A percentile compares a stretch with the other conserved stretches of the same genome.
Conservation (phyloP, 2,888 invertebrate genomes). For the Heterodera filipjevi region DNA sequence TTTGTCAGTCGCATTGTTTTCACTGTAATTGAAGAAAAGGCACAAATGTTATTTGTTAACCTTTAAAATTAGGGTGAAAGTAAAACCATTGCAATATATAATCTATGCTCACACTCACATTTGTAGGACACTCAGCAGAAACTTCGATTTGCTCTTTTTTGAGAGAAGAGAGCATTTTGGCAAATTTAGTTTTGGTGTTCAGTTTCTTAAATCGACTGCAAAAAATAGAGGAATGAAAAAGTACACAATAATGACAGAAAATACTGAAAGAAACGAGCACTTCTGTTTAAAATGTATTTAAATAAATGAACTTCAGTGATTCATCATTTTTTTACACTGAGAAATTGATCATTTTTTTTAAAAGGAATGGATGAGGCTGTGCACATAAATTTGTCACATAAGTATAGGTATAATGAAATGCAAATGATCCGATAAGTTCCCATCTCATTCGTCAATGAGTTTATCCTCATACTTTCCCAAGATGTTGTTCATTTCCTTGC, state of each 20-base stretch:
- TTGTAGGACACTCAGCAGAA: conserved; percentile 18
- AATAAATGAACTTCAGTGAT: too few species aligned
- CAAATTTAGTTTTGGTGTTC: not conserved
- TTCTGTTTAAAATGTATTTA: too few species aligned
- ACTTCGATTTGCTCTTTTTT: not conserved
- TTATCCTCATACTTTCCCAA: not conserved
- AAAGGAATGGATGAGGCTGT: too few species aligned
- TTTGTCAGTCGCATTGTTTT: conserved; percentile 41
- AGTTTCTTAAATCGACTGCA: not conserved
- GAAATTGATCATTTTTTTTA: too few species aligned
- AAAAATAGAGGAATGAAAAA: too few species aligned
- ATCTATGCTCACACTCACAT: conserved; percentile 8
- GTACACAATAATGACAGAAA: too few species aligned
- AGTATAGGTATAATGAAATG: too few species aligned
- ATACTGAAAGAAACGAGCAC: too few species aligned
- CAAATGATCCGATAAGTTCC: too few species aligned
- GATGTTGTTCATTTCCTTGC: not conserved
- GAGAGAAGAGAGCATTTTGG: not conserved
- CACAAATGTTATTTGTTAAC: conserved; percentile 59
- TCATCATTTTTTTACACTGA: too few species aligned
- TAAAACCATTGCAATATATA: conserved; percentile 25
- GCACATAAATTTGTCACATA: too few species aligned
- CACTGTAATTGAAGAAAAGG: conserved; percentile 62
- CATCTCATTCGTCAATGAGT: not conserved
- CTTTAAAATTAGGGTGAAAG: conserved; percentile 27